Base-by-base conservation (phyloP, 2,888 invertebrate species). In the Drosophila incognita region DNA sequence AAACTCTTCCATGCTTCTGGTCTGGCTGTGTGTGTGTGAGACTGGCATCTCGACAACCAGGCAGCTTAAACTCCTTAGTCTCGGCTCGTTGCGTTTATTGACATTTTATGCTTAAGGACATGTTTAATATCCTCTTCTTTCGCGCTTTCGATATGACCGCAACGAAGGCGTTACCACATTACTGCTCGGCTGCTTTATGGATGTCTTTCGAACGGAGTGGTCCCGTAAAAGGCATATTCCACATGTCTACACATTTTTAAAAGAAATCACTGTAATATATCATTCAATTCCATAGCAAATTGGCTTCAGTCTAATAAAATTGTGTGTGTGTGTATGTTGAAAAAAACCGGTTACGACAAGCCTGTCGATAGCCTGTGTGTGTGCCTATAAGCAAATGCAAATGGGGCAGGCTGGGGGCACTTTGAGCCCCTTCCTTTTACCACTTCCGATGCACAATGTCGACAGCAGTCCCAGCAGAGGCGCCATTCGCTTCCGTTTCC, bases 51-150 rank as follows among this genome's bases (percentile, higher is more conserved):
- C 57, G 68, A 66, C 71, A 83, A 5, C 59, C 51, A 65, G 63
- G 52, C 79, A 82, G 79, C 77, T 75, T 77, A 78, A 84, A 77
- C 87, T 75, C 75, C 84, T 85, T 82, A 82, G 73, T 63, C 80
- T 72, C 79, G 82, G 76, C 67, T 87, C 82, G 79, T 69, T 85
- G 90, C 88, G 76, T 81, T 83, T 83, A 85, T 89, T 81, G 90
- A 85, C 90, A 83, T 81, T 87, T 81, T 83, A 74, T 83, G 90
- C 88, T 87, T 79, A 79, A 87, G 89, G 88, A 87, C 83, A 87
- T 78, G 79, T 81, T 87, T 87, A 85, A 83, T 87, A 83, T 87
- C 80, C 76, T 76, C 71, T 69, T 74, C 65, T 74, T 46, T 46
- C 79, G 79, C 72, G 53, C 36, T 67, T 51, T 48, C 52, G 29